Evolutionary conservation across 30 jellyfish, hydroid and myxozoan species (phyloP).

Genomic region (Sanderia malayensis): DNA sequence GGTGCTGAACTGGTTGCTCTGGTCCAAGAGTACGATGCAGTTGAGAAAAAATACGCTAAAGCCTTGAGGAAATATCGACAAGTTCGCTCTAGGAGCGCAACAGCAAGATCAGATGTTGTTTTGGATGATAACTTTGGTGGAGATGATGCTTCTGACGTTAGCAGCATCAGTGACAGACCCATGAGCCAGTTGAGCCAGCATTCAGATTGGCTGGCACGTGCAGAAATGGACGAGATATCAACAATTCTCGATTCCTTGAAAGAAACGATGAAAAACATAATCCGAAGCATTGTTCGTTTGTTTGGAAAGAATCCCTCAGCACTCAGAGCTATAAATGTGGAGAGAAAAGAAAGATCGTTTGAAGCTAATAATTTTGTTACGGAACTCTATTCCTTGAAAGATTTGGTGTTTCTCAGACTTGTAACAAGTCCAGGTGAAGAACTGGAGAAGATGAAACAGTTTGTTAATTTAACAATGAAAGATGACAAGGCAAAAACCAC

Average conservation of each 20-base stretch:
- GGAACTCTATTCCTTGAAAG: constrained; percentile 49
- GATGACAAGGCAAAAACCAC: constrained; percentile 63
- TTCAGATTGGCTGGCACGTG: constrained; percentile 61
- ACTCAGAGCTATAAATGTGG: constrained; percentile 53
- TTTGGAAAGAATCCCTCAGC: constrained; percentile 85
- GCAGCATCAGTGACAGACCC: constrained; percentile 33
- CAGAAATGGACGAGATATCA: constrained; percentile 37
- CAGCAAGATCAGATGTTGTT: constrained; percentile 11
- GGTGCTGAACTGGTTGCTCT: constrained; percentile 58
- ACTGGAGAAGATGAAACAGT: constrained; percentile 56
- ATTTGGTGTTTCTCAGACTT: constrained; percentile 59
- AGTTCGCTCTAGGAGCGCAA: not conserved
- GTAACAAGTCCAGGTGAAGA: constrained; percentile 86
- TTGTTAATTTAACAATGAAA: constrained; percentile 50
- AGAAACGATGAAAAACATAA: constrained; percentile 27
- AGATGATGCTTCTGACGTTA: not conserved
- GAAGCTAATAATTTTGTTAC: constrained; percentile 78
- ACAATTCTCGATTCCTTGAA: constrained; percentile 15
- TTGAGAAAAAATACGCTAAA: constrained; percentile 41
- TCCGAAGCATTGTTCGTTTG: constrained; percentile 55
- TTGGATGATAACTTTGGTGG: not conserved
- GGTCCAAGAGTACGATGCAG: constrained; percentile 47
- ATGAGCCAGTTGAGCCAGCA: constrained; percentile 24
- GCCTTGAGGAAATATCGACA: constrained; percentile 32
- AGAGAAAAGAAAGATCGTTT: constrained; percentile 72